These are phyloP conservation scores for Paratrypauchen microcephalus DNA, from an alignment of 2,797 vertebrate species.

Conservation along the genomic window DNA sequence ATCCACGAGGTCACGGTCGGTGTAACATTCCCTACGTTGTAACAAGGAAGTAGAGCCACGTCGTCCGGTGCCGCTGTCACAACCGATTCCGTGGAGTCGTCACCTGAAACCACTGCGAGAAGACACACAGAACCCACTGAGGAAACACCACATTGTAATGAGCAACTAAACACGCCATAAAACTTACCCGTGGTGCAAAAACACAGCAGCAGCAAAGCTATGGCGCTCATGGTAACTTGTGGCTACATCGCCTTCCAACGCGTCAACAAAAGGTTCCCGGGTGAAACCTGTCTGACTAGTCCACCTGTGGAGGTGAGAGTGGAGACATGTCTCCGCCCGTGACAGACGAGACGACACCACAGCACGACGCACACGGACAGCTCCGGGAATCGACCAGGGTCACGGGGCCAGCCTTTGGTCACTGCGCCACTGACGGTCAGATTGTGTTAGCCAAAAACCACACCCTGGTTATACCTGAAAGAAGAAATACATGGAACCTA, in stretches of 20 bases:
- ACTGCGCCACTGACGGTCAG: constrained; percentile 52
- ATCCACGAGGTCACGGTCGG: constrained; percentile 73
- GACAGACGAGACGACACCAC: not conserved
- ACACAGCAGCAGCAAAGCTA: constrained; percentile 46
- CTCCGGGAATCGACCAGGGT: not conserved
- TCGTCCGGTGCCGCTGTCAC: constrained; percentile 52
- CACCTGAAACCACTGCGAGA: constrained; percentile 38
- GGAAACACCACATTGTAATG: not conserved
- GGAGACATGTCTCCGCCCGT: constrained; percentile 27
- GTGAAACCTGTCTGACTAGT: constrained; percentile 53
- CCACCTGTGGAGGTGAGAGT: constrained; percentile 18
- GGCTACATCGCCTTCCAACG: constrained; percentile 49
- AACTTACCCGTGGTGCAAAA: constrained; percentile 62
- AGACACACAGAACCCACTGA: not conserved
- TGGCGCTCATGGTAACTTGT: constrained; percentile 50
- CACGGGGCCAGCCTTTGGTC: constrained; percentile 12
- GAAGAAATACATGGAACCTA: constrained; percentile 57
- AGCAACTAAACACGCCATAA: not conserved
- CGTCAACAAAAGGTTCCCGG: constrained; percentile 13
- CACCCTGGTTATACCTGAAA: constrained; percentile 67
- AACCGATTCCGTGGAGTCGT: constrained; percentile 12
- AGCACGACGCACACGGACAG: not conserved
- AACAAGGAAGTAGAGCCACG: constrained; percentile 73
- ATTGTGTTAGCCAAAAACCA: constrained; percentile 27
- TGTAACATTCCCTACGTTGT: constrained; percentile 37